Base-by-base conservation (phyloP, 1,140 invertebrate genomes). In the Brachionus calyciflorus region DNA sequence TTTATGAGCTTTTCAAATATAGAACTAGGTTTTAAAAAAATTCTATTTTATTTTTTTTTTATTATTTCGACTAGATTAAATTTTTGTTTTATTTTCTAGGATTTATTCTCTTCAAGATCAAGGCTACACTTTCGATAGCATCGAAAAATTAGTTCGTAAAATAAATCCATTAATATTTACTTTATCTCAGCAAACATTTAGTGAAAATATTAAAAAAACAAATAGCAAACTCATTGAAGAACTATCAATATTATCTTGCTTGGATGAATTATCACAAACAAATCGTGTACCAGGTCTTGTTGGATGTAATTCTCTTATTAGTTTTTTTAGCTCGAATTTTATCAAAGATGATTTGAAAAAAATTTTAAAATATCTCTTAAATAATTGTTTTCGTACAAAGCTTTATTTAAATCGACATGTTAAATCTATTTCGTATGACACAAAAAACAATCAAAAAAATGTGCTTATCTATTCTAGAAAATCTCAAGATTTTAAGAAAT, bases 101-200 rank as follows among this genome's bases (percentile, higher is more conserved):
- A 19, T 73, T 12, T 73, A 55, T 19, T 12, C 9, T 3, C 30
- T 49, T 2, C 69, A 73, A 51, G 69, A 73, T 24, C 19, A 49
- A 28, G 69, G 69, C 5, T 73, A 73, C 37, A 73, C 69, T 5
- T 73, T 73, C 40, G 46, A 73, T n/a, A 55, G 37, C 40, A 33
- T 73, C n/a, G 69, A 73, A 55, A 49, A 55, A 37, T 55, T 73
- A 30, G 28, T 51, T 2, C 44, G 69, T 1, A 55, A 73, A 49
- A 51, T 73, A 37, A 49, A 73, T 21, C 69, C 69, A 24, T 41
- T 21, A 2, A 49, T 73, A 26, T 73, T 73, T 40, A 73, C 69
- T 9, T 51, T 49, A 21, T 40, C 69, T 3, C 69, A 73, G 19
- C 28, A 49, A 33, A 33, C 28, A 4, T 51, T 49, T 19, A 73